Evolutionary conservation across 1,140 invertebrate genomes (phyloP).

Genomic region (Zaprionus capensis): DNA sequence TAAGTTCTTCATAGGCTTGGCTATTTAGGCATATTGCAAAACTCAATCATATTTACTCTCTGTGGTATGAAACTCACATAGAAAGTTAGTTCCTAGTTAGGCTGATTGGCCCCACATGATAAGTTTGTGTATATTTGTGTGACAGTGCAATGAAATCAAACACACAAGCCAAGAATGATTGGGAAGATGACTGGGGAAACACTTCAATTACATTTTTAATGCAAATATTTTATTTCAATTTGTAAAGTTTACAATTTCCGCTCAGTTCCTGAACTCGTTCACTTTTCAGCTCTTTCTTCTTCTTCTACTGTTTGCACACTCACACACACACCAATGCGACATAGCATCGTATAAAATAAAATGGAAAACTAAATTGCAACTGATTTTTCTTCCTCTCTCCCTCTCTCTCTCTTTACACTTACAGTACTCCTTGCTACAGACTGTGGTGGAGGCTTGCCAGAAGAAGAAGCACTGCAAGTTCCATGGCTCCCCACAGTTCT

Average conservation of each 20-base stretch:
- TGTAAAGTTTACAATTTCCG: conserved; percentile 60
- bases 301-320: conserved; percentile 21
- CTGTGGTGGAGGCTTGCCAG: conserved; percentile 95
- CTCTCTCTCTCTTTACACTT: conserved; percentile 46
- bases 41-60: background rate
- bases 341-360: conserved; percentile 13
- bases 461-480: conserved; percentile 95
- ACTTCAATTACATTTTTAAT: conserved; percentile 60
- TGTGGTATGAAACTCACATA: background rate
- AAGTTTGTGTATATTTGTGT: background rate
- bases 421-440: conserved; percentile 96
- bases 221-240: conserved; percentile 69
- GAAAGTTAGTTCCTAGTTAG: background rate
- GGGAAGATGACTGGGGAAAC: conserved; percentile 12
- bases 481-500: conserved; percentile 92
- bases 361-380: conserved; percentile 49
- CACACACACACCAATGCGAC: conserved; percentile 2
- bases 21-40: background rate
- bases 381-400: conserved; percentile 44
- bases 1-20: background rate
- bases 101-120: background rate
- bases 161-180: conserved; percentile 8
- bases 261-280: conserved; percentile 38
- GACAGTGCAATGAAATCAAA: background rate
- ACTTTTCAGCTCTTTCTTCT: conserved; percentile 41